A percentile compares a stretch with the other conserved stretches of the same genome.
These are phyloP conservation scores for Enteromius anoplus DNA, from an alignment of 2,797 vertebrate genomes.

Conservation along the genomic window DNA sequence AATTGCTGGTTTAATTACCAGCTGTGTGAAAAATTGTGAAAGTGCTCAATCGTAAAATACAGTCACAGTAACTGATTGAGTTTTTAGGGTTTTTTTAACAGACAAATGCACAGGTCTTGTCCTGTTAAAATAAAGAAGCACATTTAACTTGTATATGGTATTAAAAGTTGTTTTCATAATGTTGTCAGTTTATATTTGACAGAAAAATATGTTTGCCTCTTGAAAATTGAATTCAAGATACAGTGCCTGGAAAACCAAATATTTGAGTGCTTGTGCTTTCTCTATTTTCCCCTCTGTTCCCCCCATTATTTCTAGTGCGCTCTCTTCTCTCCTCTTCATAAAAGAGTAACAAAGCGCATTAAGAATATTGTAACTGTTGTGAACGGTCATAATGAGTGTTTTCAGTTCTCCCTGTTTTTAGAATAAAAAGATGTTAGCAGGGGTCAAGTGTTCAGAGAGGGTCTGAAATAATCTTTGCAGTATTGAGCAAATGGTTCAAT, in stretches of 20 bases:
- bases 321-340: not conserved
- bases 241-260: not conserved
- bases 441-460: constrained; percentile 19
- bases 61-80: no score
- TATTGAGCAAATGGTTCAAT: constrained; percentile 3
- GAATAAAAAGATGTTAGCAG: constrained; percentile 15
- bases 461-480: not conserved
- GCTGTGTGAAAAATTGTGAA: not conserved
- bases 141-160: not conserved
- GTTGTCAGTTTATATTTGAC: not conserved
- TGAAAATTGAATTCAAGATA: not conserved
- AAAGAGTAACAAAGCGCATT: not conserved
- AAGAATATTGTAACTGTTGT: no score
- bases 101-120: not conserved
- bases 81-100: no score
- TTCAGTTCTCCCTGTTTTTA: constrained; percentile 13
- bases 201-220: not conserved
- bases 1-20: not conserved
- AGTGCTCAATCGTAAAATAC: not conserved
- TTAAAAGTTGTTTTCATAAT: not conserved
- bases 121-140: constrained; percentile 6
- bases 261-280: not conserved
- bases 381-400: no score
- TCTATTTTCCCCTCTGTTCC: not conserved
- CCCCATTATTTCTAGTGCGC: not conserved